Evolutionary conservation across 2,797 vertebrate genomes (phyloP).

Genomic region (Falco biarmicus): DNA sequence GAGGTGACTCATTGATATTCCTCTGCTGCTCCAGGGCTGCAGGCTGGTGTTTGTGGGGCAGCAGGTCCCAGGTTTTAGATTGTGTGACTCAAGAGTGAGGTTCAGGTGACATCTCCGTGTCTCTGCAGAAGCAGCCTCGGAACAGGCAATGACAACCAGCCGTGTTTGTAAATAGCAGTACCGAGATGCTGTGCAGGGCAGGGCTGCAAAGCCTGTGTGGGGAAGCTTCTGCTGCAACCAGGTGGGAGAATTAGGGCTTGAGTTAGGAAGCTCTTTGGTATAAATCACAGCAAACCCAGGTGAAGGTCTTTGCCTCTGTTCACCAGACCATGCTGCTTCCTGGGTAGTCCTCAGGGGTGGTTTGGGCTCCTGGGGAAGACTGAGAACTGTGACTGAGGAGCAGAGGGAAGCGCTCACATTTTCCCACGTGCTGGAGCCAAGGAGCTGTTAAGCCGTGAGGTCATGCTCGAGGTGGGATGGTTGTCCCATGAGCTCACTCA

Average conservation of each 20-base stretch:
- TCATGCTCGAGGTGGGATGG: background rate
- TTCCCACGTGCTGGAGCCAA: conserved; percentile 1
- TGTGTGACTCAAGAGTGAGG: background rate
- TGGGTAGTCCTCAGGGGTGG: too few species aligned
- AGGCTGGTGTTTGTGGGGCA: background rate
- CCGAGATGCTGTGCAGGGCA: background rate
- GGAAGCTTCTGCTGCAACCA: background rate
- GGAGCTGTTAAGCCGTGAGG: background rate
- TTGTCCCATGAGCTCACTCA: background rate
- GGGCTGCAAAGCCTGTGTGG: background rate
- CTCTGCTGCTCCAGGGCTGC: background rate
- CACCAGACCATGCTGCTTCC: background rate
- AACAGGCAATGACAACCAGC: background rate
- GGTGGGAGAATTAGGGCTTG: background rate
- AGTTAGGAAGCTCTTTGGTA: background rate
- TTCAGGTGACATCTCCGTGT: background rate
- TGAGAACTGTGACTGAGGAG: background rate
- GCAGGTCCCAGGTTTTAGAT: background rate
- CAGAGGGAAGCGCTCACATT: background rate
- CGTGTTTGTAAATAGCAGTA: background rate
- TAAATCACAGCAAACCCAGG: background rate
- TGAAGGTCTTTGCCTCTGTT: background rate
- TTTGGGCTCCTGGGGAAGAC: background rate
- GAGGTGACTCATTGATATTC: background rate
- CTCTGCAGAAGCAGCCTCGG: background rate